Evolutionary conservation across 2,888 invertebrate genomes (phyloP).

Genomic region (Gastrophysa polygoni): DNA sequence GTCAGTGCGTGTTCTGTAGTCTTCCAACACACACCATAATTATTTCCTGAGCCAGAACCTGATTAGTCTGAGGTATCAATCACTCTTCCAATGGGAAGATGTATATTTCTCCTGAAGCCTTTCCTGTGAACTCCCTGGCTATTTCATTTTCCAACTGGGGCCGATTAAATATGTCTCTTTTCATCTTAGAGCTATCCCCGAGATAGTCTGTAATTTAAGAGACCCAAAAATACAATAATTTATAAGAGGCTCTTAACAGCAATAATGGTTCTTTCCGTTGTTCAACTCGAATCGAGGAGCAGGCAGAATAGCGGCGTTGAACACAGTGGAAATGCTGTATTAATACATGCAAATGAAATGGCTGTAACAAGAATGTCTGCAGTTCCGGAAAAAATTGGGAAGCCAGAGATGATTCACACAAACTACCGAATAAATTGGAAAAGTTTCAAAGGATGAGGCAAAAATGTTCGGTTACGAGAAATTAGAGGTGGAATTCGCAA

Average conservation of each 20-base stretch:
- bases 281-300: background rate
- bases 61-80: too few species aligned
- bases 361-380: conserved; percentile 16
- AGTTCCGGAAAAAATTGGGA: conserved; percentile 17
- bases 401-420: conserved; percentile 20
- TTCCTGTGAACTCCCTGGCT: too few species aligned
- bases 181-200: background rate
- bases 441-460: background rate
- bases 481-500: background rate
- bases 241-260: background rate
- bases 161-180: background rate
- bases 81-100: too few species aligned
- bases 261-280: background rate
- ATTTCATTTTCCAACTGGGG: too few species aligned
- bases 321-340: conserved; percentile 19
- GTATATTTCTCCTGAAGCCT: too few species aligned
- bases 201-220: background rate
- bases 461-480: background rate
- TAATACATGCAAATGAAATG: conserved; percentile 21
- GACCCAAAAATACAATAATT: background rate
- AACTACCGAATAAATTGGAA: conserved; percentile 25
- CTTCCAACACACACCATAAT: too few species aligned
- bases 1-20: too few species aligned
- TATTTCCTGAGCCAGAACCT: too few species aligned
- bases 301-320: conserved; percentile 6